These are phyloP conservation scores for Myanophis thanlyinensis DNA, from an alignment of 2,113 vertebrate genomes.

Conservation along the genomic window DNA sequence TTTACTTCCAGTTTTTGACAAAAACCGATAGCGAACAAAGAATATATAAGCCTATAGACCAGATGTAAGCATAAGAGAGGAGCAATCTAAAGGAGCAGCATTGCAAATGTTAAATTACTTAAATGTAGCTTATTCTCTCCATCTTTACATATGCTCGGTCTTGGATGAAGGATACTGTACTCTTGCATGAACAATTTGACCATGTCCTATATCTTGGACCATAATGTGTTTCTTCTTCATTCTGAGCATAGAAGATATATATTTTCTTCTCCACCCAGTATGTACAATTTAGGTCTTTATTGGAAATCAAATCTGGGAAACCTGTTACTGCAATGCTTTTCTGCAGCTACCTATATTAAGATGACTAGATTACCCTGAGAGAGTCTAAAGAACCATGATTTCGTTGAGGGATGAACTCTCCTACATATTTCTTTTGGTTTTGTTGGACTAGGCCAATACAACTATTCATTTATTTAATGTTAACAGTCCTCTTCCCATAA, in stretches of 20 bases:
- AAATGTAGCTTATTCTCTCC: background rate
- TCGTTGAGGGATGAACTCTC: background rate
- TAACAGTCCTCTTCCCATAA: background rate
- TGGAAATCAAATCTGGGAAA: background rate
- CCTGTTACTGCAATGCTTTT: background rate
- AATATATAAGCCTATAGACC: background rate
- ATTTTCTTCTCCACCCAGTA: background rate
- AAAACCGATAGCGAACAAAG: background rate
- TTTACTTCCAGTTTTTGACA: background rate
- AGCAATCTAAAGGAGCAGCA: background rate
- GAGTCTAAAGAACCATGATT: background rate
- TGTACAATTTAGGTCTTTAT: background rate
- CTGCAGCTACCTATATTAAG: background rate
- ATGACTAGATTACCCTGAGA: background rate
- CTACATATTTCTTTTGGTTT: background rate
- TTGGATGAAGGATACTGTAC: background rate
- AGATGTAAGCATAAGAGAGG: background rate
- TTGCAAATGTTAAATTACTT: background rate
- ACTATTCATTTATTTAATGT: background rate
- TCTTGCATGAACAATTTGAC: background rate
- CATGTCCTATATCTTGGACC: background rate
- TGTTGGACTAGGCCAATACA: background rate
- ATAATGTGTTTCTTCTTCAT: background rate
- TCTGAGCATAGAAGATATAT: background rate
- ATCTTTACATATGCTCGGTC: background rate